Conservation (phyloP, 2,797 vertebrate genomes). For the Acanthurus leucopareius region DNA sequence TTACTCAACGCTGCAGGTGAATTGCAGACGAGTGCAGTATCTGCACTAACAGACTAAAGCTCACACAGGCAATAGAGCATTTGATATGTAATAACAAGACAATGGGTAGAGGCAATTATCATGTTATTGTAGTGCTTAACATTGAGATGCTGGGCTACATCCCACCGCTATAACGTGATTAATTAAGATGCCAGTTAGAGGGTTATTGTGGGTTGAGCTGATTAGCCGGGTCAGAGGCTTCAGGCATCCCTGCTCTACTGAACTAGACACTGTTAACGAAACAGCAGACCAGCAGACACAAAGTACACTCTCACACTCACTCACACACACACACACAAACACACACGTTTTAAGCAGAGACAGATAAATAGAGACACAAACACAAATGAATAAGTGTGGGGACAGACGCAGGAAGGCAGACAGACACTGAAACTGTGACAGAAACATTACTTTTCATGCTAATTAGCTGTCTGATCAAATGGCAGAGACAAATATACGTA, state of each 20-base stretch:
- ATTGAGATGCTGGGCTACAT: conserved; percentile 53
- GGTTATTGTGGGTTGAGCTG: conserved; percentile 67
- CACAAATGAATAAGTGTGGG: conserved; percentile 23
- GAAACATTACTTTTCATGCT: conserved; percentile 65
- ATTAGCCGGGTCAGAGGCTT: conserved; percentile 69
- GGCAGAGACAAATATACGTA: conserved; percentile 61
- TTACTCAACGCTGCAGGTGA: conserved; percentile 39
- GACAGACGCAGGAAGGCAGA: conserved; percentile 46
- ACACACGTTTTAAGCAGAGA: conserved; percentile 25
- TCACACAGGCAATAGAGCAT: conserved; percentile 22
- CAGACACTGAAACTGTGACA: conserved; percentile 39
- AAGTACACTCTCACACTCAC: conserved; percentile 13
- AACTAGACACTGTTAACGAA: conserved; percentile 51
- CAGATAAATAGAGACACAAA: conserved; percentile 41
- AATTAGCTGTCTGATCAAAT: conserved; percentile 71
- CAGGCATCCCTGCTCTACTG: conserved; percentile 44
- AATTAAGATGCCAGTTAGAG: conserved; percentile 62
- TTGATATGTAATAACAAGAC: conserved; percentile 30
- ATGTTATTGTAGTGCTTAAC: conserved; percentile 35
- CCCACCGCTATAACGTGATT: conserved; percentile 52
- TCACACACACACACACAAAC: conserved; percentile 15
- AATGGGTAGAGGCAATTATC: conserved; percentile 21
- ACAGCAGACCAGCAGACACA: conserved; percentile 44
- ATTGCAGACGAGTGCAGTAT: conserved; percentile 20
- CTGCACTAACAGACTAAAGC: neutral